Conservation (phyloP, 2,797 vertebrate species). For the Harpagifer antarcticus region DNA sequence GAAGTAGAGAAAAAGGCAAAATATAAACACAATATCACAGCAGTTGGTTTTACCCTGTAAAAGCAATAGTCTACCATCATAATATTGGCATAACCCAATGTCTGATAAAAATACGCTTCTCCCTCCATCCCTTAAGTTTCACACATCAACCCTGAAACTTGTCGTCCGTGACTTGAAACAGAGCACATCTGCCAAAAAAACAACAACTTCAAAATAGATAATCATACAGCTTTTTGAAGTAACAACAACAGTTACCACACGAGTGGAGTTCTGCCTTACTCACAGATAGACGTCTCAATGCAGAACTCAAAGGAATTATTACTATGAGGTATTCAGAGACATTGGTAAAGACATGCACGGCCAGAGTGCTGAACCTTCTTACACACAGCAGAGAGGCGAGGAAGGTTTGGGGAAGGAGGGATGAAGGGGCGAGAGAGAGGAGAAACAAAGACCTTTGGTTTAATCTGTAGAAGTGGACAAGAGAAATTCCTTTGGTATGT, state of each 20-base stretch:
- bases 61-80: conserved; percentile 90
- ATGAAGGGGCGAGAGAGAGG: conserved; percentile 73
- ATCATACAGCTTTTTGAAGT: conserved; percentile 92
- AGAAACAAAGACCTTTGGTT: conserved; percentile 93
- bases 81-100: conserved; percentile 88
- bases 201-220: conserved; percentile 92
- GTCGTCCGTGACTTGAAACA: conserved; percentile 88
- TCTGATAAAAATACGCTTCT: conserved; percentile 88
- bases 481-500: conserved; percentile 97
- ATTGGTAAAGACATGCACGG: conserved; percentile 96
- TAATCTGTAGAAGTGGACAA: conserved; percentile 93
- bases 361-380: conserved; percentile 87
- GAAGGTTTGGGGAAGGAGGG: conserved; percentile 70
- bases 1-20: conserved; percentile 87
- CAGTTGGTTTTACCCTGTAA: conserved; percentile 98
- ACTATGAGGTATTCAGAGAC: conserved; percentile 99
- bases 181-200: conserved; percentile 86
- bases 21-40: conserved; percentile 95
- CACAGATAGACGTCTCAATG: conserved; percentile 95
- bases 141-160: conserved; percentile 89
- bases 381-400: conserved; percentile 77
- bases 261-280: conserved; percentile 94
- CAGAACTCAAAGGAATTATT: conserved; percentile 97
- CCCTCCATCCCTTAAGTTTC: conserved; percentile 87
- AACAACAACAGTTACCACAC: conserved; percentile 95